Evolutionary conservation across 2,113 vertebrate species (phyloP).

Genomic region (Stictonetta naevosa): DNA sequence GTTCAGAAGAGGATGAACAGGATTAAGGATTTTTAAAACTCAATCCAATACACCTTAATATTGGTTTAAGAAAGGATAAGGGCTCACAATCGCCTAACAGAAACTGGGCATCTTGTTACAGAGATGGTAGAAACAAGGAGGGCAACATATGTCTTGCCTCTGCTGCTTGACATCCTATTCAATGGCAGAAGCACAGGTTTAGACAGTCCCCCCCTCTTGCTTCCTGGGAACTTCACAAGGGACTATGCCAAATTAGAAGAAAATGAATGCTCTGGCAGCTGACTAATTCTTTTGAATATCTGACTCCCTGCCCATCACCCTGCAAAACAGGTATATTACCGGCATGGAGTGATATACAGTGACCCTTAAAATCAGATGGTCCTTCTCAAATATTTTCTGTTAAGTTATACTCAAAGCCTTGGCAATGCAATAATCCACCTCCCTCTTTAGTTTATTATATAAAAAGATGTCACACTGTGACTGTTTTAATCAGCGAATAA

Average conservation of each 20-base stretch:
- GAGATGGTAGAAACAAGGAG: neutral
- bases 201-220: neutral
- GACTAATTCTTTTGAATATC: neutral
- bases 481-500: conserved; percentile 48
- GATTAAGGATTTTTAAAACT: conserved; percentile 20
- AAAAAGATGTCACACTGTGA: conserved; percentile 46
- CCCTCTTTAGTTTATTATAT: conserved; percentile 12
- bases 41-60: neutral
- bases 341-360: neutral
- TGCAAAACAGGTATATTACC: neutral
- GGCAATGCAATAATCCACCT: neutral
- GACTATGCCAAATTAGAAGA: neutral
- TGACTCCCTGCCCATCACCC: neutral
- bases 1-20: neutral
- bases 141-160: neutral
- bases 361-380: conserved; percentile 2
- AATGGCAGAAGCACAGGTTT: neutral
- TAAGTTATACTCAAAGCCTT: neutral
- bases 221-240: neutral
- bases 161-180: neutral
- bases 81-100: neutral
- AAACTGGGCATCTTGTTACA: neutral
- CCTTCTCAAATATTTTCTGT: neutral
- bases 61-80: neutral
- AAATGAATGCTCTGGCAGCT: neutral